These are phyloP conservation scores for Heliconius charithonia DNA, from an alignment of 2,888 invertebrate genomes.

Conservation along the genomic window DNA sequence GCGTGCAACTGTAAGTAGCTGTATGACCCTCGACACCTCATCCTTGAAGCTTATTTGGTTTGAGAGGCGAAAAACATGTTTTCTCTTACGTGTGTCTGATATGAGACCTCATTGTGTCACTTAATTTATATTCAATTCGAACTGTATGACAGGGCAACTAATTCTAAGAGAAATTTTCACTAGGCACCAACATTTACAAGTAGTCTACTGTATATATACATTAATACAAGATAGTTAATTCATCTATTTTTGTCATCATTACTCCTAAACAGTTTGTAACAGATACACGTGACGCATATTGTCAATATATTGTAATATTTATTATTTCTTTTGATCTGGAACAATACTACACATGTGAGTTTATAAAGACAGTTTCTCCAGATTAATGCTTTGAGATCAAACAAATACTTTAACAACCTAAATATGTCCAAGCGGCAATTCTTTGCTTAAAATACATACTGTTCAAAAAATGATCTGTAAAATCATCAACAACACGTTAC, in stretches of 20 bases:
- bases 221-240: constrained; percentile 21
- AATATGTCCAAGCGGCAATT: constrained; percentile 59
- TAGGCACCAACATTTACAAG: constrained; percentile 2
- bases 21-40: constrained; percentile 59
- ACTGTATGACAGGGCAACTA: constrained; percentile 43
- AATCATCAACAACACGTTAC: constrained; percentile 46
- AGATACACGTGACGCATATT: constrained; percentile 67
- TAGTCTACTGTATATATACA: not conserved
- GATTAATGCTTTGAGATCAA: constrained; percentile 73
- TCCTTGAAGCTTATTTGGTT: constrained; percentile 45
- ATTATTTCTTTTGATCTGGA: constrained; percentile 74
- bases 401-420: constrained; percentile 62
- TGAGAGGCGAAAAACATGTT: constrained; percentile 49
- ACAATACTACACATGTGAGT: constrained; percentile 62
- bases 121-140: constrained; percentile 40
- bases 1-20: constrained; percentile 78
- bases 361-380: constrained; percentile 65
- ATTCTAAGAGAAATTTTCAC: constrained; percentile 30
- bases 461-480: constrained; percentile 46
- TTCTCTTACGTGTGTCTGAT: constrained; percentile 44
- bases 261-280: constrained; percentile 69
- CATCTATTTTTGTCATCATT: constrained; percentile 71
- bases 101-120: constrained; percentile 47
- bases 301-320: constrained; percentile 76
- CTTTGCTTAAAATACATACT: constrained; percentile 57